Conservation (phyloP, 2,888 invertebrate genomes). For the Oasisia sp. region DNA sequence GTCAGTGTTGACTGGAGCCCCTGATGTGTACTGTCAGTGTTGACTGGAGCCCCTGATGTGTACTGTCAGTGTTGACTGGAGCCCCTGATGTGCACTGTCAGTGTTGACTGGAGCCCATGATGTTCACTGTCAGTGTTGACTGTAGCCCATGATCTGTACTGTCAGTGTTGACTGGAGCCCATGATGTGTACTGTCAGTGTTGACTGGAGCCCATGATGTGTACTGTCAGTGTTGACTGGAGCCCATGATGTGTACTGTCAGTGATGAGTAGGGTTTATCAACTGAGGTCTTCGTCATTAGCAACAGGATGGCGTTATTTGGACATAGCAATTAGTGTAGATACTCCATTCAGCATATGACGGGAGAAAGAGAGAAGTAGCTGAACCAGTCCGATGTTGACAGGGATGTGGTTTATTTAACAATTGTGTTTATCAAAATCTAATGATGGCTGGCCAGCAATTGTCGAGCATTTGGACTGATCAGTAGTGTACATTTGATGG, state of each 20-base stretch:
- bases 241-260: neutral
- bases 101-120: neutral
- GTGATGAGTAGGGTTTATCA: neutral
- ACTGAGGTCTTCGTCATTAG: neutral
- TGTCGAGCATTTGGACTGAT: neutral
- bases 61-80: neutral
- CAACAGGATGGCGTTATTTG: neutral
- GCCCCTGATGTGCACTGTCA: neutral
- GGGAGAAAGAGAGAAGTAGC: neutral
- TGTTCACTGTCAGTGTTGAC: neutral
- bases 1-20: no score
- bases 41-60: neutral
- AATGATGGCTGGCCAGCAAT: neutral
- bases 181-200: neutral
- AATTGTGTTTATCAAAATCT: neutral
- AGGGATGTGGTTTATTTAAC: neutral
- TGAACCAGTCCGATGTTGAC: neutral
- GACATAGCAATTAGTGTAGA: neutral
- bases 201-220: neutral
- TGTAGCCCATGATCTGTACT: neutral
- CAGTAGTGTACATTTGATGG: neutral
- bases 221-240: neutral
- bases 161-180: neutral
- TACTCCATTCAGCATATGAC: neutral
- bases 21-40: neutral